Base-by-base conservation (phyloP, 2,113 vertebrate species). In the Gallinago media region DNA sequence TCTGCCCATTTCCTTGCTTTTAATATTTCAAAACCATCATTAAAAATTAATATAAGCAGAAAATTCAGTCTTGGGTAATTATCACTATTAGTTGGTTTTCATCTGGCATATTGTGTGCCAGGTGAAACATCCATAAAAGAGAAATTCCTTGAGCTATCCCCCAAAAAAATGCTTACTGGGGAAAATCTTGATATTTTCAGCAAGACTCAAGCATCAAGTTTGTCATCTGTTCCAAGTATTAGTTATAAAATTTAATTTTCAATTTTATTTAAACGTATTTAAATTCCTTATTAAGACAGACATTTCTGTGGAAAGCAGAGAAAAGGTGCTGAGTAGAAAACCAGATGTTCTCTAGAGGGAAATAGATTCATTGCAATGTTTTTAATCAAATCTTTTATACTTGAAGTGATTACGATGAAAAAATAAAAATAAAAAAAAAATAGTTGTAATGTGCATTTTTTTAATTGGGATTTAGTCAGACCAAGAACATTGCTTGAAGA, bases 1-100 rank as follows among this genome's bases (percentile, higher is more conserved):
- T 93, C 44, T 92, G 27, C 86, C 76, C 76, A 92, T 97, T 96
- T 97, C 83, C 96, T 91, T 65, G 88, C 38, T 92, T 93, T 96
- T 72, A 97, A 96, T 97, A 96, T 96, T 97, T 96, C 19, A 97
- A 94, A 93, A 34, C 66, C 70, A 66, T 46, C 58, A 95, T 97
- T 94, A 97, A 96, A 91, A 91, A 94, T 80, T 7, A 87, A 97
- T 97, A 80, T 32, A 74, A 63, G 56, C 55, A 93, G 85, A 96
- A 89, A 74, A 90, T 94, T 94, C 90, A 63, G 52, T 94, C 75
- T 84, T 9, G 12, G 71, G 79, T 96, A 96, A 96, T 96, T 95
- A 96, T 91, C 85, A 84, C 56, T 88, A 86, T 72, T 92, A 94
- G 95, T 95, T 96, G 52, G 29, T 88, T 92, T 91, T 86, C 76